A percentile compares a stretch with the other conserved stretches of the same genome.
phyloP scores from a whole-genome alignment of 2,888 invertebrate genomes.

The Tigriopus californicus region DNA sequence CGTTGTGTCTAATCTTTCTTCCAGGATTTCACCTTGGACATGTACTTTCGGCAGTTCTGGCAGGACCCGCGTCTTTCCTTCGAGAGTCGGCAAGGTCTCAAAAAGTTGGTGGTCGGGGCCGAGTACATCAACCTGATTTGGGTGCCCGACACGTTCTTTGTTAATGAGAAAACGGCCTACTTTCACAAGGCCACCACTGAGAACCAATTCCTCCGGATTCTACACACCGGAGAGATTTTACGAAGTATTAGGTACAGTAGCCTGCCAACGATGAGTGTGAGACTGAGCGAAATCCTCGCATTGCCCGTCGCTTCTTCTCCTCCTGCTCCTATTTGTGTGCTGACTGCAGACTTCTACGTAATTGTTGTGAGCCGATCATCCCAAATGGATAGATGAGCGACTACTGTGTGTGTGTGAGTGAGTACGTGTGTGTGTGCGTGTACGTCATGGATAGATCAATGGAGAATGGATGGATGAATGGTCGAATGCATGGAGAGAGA shows the following conservation, averaged over 20 bases:
- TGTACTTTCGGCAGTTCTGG: conserved; percentile 98
- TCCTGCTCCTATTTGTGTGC: too few species aligned
- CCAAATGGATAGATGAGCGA: too few species aligned
- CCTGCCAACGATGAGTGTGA: too few species aligned
- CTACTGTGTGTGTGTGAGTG: too few species aligned
- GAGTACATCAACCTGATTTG: conserved; percentile 95
- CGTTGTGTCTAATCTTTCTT: not conserved
- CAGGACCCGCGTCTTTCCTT: conserved; percentile 87
- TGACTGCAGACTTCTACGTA: too few species aligned
- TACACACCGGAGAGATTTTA: conserved; percentile 81
- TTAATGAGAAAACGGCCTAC: conserved; percentile 99
- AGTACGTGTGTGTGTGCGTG: too few species aligned
- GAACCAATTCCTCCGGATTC: conserved; percentile 95
- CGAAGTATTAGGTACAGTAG: conserved; percentile 38
- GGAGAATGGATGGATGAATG: too few species aligned
- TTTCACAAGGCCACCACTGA: conserved; percentile 99
- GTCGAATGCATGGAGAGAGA: too few species aligned
- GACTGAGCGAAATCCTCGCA: too few species aligned
- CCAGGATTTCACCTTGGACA: conserved; percentile 91
- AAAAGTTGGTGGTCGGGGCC: conserved; percentile 76
- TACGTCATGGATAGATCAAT: too few species aligned
- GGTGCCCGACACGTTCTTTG: conserved; percentile 99
- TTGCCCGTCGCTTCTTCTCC: too few species aligned
- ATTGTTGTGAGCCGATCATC: too few species aligned
- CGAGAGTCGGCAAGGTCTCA: conserved; percentile 67